phyloP scores from a whole-genome alignment of 2,113 vertebrate genomes.

The Syngnathoides biaculeatus region DNA sequence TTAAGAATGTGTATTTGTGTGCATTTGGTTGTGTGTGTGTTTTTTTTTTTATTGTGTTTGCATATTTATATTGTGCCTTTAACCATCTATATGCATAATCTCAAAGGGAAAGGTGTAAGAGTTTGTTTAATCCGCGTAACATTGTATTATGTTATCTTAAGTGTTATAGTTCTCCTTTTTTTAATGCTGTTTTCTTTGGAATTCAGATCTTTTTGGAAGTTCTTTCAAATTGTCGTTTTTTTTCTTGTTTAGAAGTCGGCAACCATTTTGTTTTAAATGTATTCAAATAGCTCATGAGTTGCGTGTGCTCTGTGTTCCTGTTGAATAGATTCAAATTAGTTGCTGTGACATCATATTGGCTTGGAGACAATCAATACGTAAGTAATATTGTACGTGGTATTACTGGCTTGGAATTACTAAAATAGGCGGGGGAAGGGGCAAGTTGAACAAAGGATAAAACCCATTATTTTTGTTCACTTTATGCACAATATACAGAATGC shows the following conservation, averaged over 20 bases:
- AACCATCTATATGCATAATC: slow-evolving; percentile 56
- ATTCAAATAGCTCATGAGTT: not conserved
- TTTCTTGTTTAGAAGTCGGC: not conserved
- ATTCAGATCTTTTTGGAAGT: not conserved
- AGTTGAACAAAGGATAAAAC: not conserved
- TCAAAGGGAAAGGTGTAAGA: slow-evolving; percentile 61
- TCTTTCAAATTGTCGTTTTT: not conserved
- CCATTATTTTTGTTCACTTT: slow-evolving; percentile 1
- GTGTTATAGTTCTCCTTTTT: slow-evolving; percentile 46
- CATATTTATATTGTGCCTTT: slow-evolving; percentile 76
- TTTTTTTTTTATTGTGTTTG: slow-evolving; percentile 51
- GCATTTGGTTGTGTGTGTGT: slow-evolving; percentile 21
- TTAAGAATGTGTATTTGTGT: slow-evolving; percentile 70
- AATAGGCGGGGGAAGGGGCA: no score
- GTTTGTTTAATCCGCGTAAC: slow-evolving; percentile 37
- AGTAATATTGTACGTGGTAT: not conserved
- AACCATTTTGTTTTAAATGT: slow-evolving; percentile 15
- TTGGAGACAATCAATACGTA: slow-evolving; percentile 7
- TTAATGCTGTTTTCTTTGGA: not conserved
- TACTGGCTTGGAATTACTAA: not conserved
- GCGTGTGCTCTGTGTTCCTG: slow-evolving; percentile 5
- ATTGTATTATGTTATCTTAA: slow-evolving; percentile 51
- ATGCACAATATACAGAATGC: slow-evolving; percentile 2
- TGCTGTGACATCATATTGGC: not conserved
- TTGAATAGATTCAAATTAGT: not conserved